Base-by-base conservation (phyloP, 2,113 vertebrate genomes). In the Xiphophorus hellerii region DNA sequence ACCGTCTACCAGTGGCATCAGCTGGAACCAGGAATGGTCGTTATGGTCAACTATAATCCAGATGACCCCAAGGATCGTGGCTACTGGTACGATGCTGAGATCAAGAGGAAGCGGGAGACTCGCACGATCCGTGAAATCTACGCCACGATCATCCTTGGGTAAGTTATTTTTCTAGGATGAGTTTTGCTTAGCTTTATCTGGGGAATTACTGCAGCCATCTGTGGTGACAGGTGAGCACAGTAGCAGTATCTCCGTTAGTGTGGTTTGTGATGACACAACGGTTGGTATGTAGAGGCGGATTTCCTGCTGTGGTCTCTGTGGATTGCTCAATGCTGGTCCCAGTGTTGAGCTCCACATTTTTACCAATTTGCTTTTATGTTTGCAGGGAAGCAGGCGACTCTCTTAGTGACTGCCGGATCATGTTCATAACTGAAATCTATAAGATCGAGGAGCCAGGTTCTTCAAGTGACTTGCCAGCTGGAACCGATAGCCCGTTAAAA, bases 1-100 rank as follows among this genome's bases (percentile, higher is more conserved):
- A 97, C 95, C 0, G 81, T 96, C 27, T 92, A 98, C 74, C 93
- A 96, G 88, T 99, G 98, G 98, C 94, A 97, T 48, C 95, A 99
- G 76, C 91, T 99, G 69, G 95, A 96, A 71, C 88, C 93, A 3
- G 97, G 97, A 15, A 97, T 98, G 90, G 87, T 96, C 29, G 96
- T 98, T 20, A 99, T 99, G 98, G 93, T 98, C 33, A 99, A 99
- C 93, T 99, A 96, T 81, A 99, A 99, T 79, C 95, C 97, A 0
- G 98, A 99, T 4, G 96, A 97, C 1, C 96, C 96, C 3, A 96
- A 95, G 73, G 97, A 98, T 74, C 95, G 97, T 0, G 98, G 98
- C 0, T 99, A 97, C 92, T 99, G 98, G 98, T 99, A 99, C 0
- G 97, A 99, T 0, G 98, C 97, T 0, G 93, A 97, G 92, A 97